These are phyloP conservation scores for Sarcophaga peregrina DNA, from an alignment of 1,140 invertebrate species.

Conservation along the genomic window DNA sequence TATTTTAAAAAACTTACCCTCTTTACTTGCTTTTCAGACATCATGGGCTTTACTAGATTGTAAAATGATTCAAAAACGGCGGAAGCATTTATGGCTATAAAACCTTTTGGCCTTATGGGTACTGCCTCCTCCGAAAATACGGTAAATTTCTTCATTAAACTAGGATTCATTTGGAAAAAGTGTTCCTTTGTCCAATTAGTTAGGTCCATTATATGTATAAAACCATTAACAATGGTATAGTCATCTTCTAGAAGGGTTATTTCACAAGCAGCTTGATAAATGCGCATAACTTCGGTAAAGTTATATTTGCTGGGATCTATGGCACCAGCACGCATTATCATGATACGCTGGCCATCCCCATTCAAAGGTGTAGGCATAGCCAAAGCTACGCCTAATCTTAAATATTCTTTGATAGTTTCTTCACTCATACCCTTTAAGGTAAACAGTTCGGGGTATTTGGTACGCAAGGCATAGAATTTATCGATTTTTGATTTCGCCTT, in stretches of 20 bases:
- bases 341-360: slow-evolving; percentile 50
- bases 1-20: slow-evolving; percentile 53
- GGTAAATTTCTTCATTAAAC: slow-evolving; percentile 68
- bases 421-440: slow-evolving; percentile 4
- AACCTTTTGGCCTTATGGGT: slow-evolving; percentile 68
- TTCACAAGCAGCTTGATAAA: slow-evolving; percentile 52
- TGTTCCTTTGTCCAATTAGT: slow-evolving; percentile 65
- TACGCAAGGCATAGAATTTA: slow-evolving; percentile 51
- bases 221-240: slow-evolving; percentile 66
- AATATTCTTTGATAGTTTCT: not conserved
- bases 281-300: slow-evolving; percentile 52
- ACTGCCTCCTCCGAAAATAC: slow-evolving; percentile 68
- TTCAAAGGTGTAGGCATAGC: not conserved
- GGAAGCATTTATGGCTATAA: slow-evolving; percentile 70
- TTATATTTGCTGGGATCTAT: slow-evolving; percentile 53
- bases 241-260: slow-evolving; percentile 67
- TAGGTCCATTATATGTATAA: slow-evolving; percentile 68
- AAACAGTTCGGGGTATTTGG: slow-evolving; percentile 24
- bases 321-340: slow-evolving; percentile 51
- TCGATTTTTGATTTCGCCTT: slow-evolving; percentile 73
- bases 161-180: slow-evolving; percentile 68
- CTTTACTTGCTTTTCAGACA: slow-evolving; percentile 68
- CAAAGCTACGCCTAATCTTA: not conserved
- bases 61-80: slow-evolving; percentile 68
- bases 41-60: slow-evolving; percentile 68